phyloP scores from a whole-genome alignment of 2,888 invertebrate genomes.

The Conchocele bisecta region DNA sequence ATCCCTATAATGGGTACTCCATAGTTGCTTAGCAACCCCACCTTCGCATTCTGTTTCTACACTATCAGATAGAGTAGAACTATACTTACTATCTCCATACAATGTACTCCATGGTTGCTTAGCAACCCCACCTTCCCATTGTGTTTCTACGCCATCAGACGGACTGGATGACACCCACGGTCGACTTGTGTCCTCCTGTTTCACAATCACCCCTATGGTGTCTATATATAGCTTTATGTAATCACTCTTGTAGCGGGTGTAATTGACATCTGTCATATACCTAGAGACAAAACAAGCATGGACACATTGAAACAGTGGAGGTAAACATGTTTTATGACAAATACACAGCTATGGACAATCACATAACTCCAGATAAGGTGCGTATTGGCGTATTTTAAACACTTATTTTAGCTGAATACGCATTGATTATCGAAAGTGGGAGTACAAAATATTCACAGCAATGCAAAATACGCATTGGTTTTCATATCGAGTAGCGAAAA shows the following conservation, averaged over 20 bases:
- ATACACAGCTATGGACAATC: no score
- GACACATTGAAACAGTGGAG: background rate
- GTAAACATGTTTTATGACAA: background rate
- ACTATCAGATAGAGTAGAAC: slow-evolving; percentile 86
- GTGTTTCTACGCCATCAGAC: slow-evolving; percentile 82
- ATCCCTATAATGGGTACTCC: slow-evolving; percentile 92
- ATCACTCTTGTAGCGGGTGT: slow-evolving; percentile 87
- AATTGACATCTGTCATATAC: slow-evolving; percentile 85
- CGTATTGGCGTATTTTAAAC: no score
- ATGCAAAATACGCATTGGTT: no score
- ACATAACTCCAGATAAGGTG: no score
- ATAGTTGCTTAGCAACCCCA: slow-evolving; percentile 91
- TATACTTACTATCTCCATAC: slow-evolving; percentile 90
- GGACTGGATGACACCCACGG: slow-evolving; percentile 95
- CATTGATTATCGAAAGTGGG: no score
- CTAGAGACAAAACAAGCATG: slow-evolving; percentile 19
- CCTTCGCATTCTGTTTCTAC: slow-evolving; percentile 85
- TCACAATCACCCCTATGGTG: slow-evolving; percentile 62
- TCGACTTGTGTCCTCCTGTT: slow-evolving; percentile 83
- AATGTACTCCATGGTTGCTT: slow-evolving; percentile 89
- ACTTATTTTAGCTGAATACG: no score
- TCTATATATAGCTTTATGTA: slow-evolving; percentile 89
- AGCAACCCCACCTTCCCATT: slow-evolving; percentile 89
- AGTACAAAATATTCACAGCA: no score
- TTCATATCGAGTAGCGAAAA: no score